Conservation (phyloP, 2,888 invertebrate genomes). For the Seladonia tumulorum region DNA sequence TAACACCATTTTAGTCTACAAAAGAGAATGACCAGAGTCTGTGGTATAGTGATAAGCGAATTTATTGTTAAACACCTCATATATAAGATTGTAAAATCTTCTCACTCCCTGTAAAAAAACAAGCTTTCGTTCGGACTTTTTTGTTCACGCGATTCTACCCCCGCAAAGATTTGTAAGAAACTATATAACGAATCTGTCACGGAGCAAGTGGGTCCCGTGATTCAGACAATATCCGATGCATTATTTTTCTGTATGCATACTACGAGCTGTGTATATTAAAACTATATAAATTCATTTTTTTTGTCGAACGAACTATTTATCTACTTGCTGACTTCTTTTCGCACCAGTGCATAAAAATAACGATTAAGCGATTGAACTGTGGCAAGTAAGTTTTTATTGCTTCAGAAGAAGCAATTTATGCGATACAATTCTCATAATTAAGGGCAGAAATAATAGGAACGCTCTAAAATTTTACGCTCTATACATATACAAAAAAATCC, state of each 20-base stretch:
- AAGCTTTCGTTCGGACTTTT: constrained; percentile 22
- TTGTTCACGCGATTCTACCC: constrained; percentile 13
- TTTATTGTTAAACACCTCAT: constrained; percentile 41
- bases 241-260: constrained; percentile 58
- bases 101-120: constrained; percentile 33
- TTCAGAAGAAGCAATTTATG: constrained; percentile 62
- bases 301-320: constrained; percentile 59
- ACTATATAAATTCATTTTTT: constrained; percentile 56
- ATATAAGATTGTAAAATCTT: constrained; percentile 35
- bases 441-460: neutral
- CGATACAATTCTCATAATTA: constrained; percentile 6
- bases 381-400: constrained; percentile 49
- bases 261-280: constrained; percentile 66
- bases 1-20: constrained; percentile 19
- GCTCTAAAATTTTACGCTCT: neutral
- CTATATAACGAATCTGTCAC: constrained; percentile 36
- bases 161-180: constrained; percentile 33
- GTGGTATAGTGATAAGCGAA: constrained; percentile 36
- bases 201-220: constrained; percentile 18
- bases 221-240: constrained; percentile 55
- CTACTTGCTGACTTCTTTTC: constrained; percentile 51
- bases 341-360: constrained; percentile 50
- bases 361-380: constrained; percentile 35
- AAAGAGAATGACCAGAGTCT: constrained; percentile 18
- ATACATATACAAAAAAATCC: neutral